Evolutionary conservation across 1,140 invertebrate genomes (phyloP), one percentile per base, ranked within the genome.

Genomic region (Drosophila saltans): DNA sequence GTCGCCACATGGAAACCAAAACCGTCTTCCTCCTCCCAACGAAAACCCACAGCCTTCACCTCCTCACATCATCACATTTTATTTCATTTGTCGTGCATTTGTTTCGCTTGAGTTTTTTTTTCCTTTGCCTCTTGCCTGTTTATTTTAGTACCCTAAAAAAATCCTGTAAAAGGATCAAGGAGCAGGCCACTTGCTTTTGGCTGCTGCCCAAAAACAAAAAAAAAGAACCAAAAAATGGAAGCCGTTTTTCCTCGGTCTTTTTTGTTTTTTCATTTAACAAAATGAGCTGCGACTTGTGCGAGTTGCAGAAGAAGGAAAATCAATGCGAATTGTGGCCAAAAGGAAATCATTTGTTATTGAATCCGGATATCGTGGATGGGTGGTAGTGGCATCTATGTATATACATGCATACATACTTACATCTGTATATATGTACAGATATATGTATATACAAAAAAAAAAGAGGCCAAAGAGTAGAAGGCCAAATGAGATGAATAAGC

Each of bases 341-440:
- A 67, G 81, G 81, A 84, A 85, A 84, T 84, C 72, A 84, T 85
- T 84, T 84, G 78, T 85, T 81, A 85, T 84, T 74, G 73, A 77
- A 77, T 80, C 59, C 69, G 78, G 67, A 78, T 65, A 68, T 72
- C 56, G 28, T 33, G 28, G 28, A 39, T 43, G 66, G 11, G 11
- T 6, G 30, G 24, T 30, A n/a, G 33, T 36, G 33, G 33, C 33
- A 36, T 36, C 28, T 30, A 30, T 30, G 0, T 30, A 30, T 30
- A 30, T 30, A 30, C 28, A 0, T 30, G 0, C 28, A 30, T 30
- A 30, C 28, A 30, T 30, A 30, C 4, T 0, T 30, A 30, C 4
- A 16, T 16, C 16, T 16, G 16, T 16, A 16, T 16, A 16, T 30
- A 30, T 16, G 16, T 16, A 16, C 4, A 30, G 0, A 30, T 30